Base-by-base conservation (phyloP, 1,140 invertebrate species). In the Andricus grossulariae region DNA sequence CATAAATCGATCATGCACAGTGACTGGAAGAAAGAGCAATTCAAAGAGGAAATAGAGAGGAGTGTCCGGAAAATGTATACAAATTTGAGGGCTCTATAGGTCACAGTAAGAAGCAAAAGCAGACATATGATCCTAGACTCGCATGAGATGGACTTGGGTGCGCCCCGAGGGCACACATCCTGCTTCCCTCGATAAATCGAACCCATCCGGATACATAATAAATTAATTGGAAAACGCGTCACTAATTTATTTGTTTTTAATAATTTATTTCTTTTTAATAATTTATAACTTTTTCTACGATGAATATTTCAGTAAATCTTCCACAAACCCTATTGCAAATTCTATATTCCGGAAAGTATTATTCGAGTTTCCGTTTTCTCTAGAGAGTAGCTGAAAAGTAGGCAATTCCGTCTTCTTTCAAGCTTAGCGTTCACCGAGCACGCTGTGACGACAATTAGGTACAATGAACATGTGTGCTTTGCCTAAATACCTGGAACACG, bases 141-240 rank as follows among this genome's bases (percentile, higher is more conserved):
- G 84, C 84, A 84, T 83, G 83, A 84, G 85, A 86, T 84, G 81
- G 74, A 83, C 72, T 82, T 84, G 84, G 84, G 84, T 82, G 82
- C 79, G 85, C 84, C 83, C 80, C 80, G 70, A 80, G 82, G 83
- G 83, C 83, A 45, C 25, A 81, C 72, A 86, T 85, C 83, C 83
- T 84, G 82, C 82, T 83, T 79, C 81, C 78, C 75, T 75, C 82
- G 79, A 86, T 86, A 86, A 86, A 86, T 83, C 83, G 84, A 85
- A 85, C 82, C 78, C 76, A 76, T 76, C 82, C 82, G 80, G 83
- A 85, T 85, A 83, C 81, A 83, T 83, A 85, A 85, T 85, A 75
- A 82, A 80, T 83, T 85, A 85, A 85, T 85, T 85, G 85, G 75
- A 78, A 73, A 83, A 83, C 83, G 81, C 82, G 77, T 85, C 84